Percentiles rank a stretch among this genome's conserved stretches.
These are phyloP conservation scores for Drosophila macrothrix DNA, from an alignment of 2,888 invertebrate genomes.

Conservation along the genomic window DNA sequence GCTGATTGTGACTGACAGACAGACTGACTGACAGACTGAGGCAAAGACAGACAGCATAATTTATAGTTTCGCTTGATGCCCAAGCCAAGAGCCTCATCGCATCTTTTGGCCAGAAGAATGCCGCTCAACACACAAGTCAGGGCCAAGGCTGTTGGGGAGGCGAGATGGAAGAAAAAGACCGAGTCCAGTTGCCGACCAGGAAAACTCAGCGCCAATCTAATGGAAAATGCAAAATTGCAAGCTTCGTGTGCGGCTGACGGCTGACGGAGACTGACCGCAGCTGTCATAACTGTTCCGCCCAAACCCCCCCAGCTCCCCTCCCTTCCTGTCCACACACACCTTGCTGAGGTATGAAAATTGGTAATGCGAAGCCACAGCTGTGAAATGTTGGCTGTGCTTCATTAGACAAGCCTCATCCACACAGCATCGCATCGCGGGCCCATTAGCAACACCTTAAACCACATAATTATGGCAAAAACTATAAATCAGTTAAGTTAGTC, in stretches of 20 bases:
- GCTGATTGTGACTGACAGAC: conserved; percentile 56
- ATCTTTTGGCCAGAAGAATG: conserved; percentile 16
- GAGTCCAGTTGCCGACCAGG: conserved; percentile 12
- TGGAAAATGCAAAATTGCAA: conserved; percentile 46
- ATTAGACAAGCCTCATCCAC: conserved; percentile 36
- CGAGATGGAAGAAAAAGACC: neutral
- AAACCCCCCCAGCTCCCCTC: too few relatives aligned
- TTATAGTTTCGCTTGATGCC: conserved; percentile 55
- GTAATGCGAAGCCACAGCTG: conserved; percentile 16
- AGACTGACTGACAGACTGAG: conserved; percentile 34
- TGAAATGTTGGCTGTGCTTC: conserved; percentile 45
- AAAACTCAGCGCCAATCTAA: conserved; percentile 59
- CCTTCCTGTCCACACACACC: neutral
- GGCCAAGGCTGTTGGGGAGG: neutral
- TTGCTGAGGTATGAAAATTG: conserved; percentile 25
- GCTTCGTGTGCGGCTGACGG: conserved; percentile 56
- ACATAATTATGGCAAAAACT: conserved; percentile 54
- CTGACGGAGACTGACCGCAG: conserved; percentile 43
- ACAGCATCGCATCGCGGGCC: conserved; percentile 16
- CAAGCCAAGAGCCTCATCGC: conserved; percentile 29
- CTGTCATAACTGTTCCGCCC: conserved; percentile 52
- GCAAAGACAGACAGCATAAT: conserved; percentile 54
- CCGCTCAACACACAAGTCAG: neutral
- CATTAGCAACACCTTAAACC: conserved; percentile 69
- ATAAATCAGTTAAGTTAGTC: conserved; percentile 51